Base-by-base conservation (phyloP, 2,113 vertebrate genomes). In the Hystrix cristata region DNA sequence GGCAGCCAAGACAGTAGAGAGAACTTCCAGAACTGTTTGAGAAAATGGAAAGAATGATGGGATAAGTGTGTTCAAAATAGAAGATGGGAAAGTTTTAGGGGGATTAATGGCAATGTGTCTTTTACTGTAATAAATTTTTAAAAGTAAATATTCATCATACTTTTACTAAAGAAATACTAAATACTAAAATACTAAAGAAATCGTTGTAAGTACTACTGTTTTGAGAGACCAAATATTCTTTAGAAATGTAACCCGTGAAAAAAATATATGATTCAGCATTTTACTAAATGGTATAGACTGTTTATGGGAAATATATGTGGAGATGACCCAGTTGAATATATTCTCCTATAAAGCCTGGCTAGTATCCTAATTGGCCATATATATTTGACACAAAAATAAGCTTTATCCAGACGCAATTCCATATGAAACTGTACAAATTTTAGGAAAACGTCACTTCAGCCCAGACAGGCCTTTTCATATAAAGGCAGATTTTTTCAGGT, bases 351-450 rank as follows among this genome's bases (percentile, higher is more conserved):
- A 84, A 72, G 13, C 10, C 0, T 53, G 79, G 4, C 2, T 64
- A 83, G 10, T 74, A 86, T 55, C 10, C 5, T 88, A 74, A 34
- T 10, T 51, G 4, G 38, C 69, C 16, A 64, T 62, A 84, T 80
- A 87, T 38, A 53, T 57, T 94, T 90, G 95, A 92, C 53, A 80
- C 29, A 92, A 94, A 96, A 87, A 79, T 59, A 92, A 90, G 8
- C 31, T 84, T 85, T 74, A 90, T 55, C 53, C 53, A 60, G 34
- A 93, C 81, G 15, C 29, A 74, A 38, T 31, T 7, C 25, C 29
- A 3, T 34, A 79, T 76, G 53, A 65, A 95, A 78, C 19, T 95
- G 51, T 62, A 90, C 7, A 15, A 67, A 83, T 79, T 11, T 78
- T 72, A 74, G 18, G 29, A 95, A 87, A 89, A n/a, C 6, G 15